Evolutionary conservation across 2,888 invertebrate genomes (phyloP), one percentile per base, ranked within the genome.

Genomic region (Venustoraphidia nigricollis): DNA sequence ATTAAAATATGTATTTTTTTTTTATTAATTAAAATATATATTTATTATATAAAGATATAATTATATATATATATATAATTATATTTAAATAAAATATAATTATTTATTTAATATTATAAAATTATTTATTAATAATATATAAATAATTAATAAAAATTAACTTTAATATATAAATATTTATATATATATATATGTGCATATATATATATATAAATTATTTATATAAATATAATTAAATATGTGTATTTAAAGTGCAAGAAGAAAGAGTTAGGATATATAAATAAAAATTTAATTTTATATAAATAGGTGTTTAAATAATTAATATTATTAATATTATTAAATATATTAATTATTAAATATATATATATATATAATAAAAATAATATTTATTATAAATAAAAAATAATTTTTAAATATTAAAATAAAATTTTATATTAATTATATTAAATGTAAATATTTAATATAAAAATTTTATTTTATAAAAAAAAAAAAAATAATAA

Each of bases 361-460:
- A 66, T 65, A 61, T 63, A 62, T 49, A n/a, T 63, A 63, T 64
- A 63, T 64, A 47, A 39, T 50, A 54, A 57, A 60, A 56, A 53
- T 48, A 49, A 50, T 46, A n/a, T 39, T 47, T 48, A 14, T 34
- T 41, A n/a, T n/a, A n/a, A n/a, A n/a, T n/a, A n/a, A n/a, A n/a
- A n/a, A n/a, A n/a, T n/a, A n/a, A n/a, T n/a, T n/a, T n/a, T n/a
- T n/a, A n/a, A n/a, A n/a, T n/a, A n/a, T n/a, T n/a, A n/a, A n/a
- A n/a, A n/a, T n/a, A n/a, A n/a, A n/a, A n/a, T n/a, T n/a, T n/a
- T n/a, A n/a, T n/a, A n/a, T n/a, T n/a, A n/a, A n/a, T n/a, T n/a
- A n/a, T n/a, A n/a, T n/a, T n/a, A n/a, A n/a, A n/a, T n/a, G n/a
- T n/a, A n/a, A n/a, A n/a, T n/a, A n/a, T n/a, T n/a, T n/a, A n/a